These are phyloP conservation scores for Urocynchramus pylzowi DNA, from an alignment of 2,113 vertebrate species.

Conservation along the genomic window DNA sequence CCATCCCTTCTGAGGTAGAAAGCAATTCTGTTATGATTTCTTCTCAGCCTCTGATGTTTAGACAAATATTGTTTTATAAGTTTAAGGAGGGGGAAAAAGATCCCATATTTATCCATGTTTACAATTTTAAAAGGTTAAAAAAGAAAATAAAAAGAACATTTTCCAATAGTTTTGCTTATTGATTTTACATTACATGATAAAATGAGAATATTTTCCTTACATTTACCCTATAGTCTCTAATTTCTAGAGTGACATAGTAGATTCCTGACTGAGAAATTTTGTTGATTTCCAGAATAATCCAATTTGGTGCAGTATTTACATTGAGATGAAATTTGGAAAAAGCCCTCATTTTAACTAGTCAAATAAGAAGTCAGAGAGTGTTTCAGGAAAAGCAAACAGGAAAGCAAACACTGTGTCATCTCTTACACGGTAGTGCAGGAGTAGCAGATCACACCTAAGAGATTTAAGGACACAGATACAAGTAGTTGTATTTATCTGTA, in stretches of 20 bases:
- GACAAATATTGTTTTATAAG: not conserved
- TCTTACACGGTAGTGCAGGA: not conserved
- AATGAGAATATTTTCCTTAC: not conserved
- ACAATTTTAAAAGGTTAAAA: not conserved
- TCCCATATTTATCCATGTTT: not conserved
- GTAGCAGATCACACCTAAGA: not conserved
- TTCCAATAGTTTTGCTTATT: not conserved
- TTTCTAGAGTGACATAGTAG: not conserved
- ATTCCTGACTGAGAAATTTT: not conserved
- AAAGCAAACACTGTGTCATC: not conserved
- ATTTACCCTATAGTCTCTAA: not conserved
- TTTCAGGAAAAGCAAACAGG: not conserved
- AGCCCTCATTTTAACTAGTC: not conserved
- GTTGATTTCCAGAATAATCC: not conserved
- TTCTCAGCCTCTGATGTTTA: not conserved
- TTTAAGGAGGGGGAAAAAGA: not conserved
- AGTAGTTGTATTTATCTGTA: not conserved
- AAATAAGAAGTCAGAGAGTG: not conserved
- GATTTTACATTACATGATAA: not conserved
- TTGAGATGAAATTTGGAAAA: not conserved
- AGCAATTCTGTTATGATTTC: not conserved
- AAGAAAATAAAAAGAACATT: not conserved
- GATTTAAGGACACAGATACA: not conserved
- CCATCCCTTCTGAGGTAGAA: not conserved
- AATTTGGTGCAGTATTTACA: not conserved